Base-by-base conservation (phyloP, 2,888 invertebrate genomes). In the Leucoptera coffeella region DNA sequence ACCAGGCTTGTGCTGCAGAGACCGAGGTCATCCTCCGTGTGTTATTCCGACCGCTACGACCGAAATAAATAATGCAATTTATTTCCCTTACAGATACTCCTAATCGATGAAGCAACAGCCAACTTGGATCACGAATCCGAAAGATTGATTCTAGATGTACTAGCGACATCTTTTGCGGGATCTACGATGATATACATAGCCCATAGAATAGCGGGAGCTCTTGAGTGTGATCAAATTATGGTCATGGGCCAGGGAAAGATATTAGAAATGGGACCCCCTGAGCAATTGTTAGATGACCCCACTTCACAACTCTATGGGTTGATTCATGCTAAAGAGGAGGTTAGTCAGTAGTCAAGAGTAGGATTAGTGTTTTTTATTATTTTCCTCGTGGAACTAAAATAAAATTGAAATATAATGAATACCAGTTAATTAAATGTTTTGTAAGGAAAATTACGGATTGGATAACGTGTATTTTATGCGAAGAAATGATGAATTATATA, bases 101-200 rank as follows among this genome's bases (percentile, higher is more conserved):
- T 93, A 42, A 87, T 94, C 25, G 94, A 95, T 53, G 94, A 95
- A 61, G 94, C 92, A 12, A 94, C 93, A 1, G 91, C 94, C 2
- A 90, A 87, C 52, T 78, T 94, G 7, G 94, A 94, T 62, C 75
- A 77, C 28, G 87, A 88, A 35, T 89, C 90, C 2, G 94, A 94
- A 49, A 73, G 81, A 15, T 64, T 78, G 29, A 85, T 92, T 38
- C 82, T 91, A 43, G 74, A 79, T 36, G 85, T 88, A 1, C 71
- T 93, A 32, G 74, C 83, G 19, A 77, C 80, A 31, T 79, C 82
- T 23, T 91, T 92, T 52, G 78, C 78, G 35, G 82, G 85, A 38
- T 81, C 85, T 36, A 93, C 92, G 1, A 85, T 91, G 3, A 59
- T 91, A 33, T 85, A 82, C 24, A 83, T 90, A 37, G 90, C 90